Evolutionary conservation across 1,140 invertebrate genomes (phyloP), one percentile per base, ranked within the genome.

Genomic region (Hydropsyche tenuis): DNA sequence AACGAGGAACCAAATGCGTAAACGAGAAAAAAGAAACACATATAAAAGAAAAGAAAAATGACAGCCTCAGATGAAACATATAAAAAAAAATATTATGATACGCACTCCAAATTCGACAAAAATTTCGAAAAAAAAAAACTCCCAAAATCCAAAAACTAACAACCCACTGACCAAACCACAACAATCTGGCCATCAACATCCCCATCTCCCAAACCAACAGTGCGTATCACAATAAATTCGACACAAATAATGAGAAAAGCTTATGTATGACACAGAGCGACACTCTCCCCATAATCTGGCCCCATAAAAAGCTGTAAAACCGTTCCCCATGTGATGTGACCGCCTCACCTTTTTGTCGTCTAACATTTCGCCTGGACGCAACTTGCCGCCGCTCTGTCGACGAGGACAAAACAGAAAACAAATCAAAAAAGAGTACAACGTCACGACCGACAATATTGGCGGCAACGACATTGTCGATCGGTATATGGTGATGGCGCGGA

Each of bases 281-380:
- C 69, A 43, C 22, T 23, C 18, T 56, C 43, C 68, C 68, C 42
- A 46, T 48, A 12, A 48, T 37, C 48, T 16, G 14, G 42, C 63
- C 68, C 68, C 12, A 16, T 56, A 70, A 37, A 37, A 70, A 70
- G 27, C 22, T 30, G 11, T 16, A n/a, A 70, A 70, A 25, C 25
- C 48, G 30, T 37, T 56, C 68, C 68, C 68, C 25, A 20, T 27
- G 48, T 48, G 68, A 70, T 56, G 27, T 20, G 48, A 56, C 18
- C 56, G 25, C 45, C 92, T 95, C 93, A 96, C 94, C 94, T 94
- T 94, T 89, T 91, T 92, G 82, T 96, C 94, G 86, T 95, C 94
- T 86, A 93, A 82, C 85, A 96, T 92, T 89, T 96, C 94, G 82
- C 94, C 94, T 76, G 94, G 94, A 79, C 94, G 93, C 85, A 96